These are phyloP conservation scores for Cheilosia grossa DNA, from an alignment of 2,888 invertebrate species.

Conservation along the genomic window DNA sequence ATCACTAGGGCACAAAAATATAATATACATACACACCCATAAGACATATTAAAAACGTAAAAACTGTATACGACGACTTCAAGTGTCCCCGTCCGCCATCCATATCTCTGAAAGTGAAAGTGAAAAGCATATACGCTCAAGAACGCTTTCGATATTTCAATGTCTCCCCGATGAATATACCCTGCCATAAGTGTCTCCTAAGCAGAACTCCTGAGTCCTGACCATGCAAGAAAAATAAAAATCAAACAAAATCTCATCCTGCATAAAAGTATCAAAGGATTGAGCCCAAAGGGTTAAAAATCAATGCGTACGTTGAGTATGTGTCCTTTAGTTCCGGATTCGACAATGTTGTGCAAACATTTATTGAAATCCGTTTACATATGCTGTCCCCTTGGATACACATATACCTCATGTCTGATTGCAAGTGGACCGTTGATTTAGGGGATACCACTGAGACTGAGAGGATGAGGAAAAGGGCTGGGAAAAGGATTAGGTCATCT, in stretches of 20 bases:
- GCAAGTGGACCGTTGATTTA: slow-evolving; percentile 46
- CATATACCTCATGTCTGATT: not conserved
- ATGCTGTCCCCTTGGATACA: slow-evolving; percentile 40
- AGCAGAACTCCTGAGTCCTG: slow-evolving; percentile 43
- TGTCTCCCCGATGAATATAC: slow-evolving; percentile 51
- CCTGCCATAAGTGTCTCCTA: slow-evolving; percentile 45
- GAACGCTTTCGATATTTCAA: slow-evolving; percentile 51
- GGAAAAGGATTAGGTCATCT: slow-evolving; percentile 71
- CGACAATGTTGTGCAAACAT: slow-evolving; percentile 70
- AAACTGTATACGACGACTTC: slow-evolving; percentile 11
- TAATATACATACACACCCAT: not conserved
- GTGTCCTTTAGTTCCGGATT: slow-evolving; percentile 49
- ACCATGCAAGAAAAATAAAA: slow-evolving; percentile 45
- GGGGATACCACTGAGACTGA: slow-evolving; percentile 33
- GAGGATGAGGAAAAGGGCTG: slow-evolving; percentile 42
- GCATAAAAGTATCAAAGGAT: slow-evolving; percentile 35
- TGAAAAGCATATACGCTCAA: slow-evolving; percentile 21
- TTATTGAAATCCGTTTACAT: slow-evolving; percentile 72
- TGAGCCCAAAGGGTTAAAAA: slow-evolving; percentile 64
- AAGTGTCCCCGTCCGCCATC: not conserved
- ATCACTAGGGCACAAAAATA: not conserved
- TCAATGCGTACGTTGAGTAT: slow-evolving; percentile 57
- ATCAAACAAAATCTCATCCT: slow-evolving; percentile 39
- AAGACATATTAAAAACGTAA: slow-evolving; percentile 43
- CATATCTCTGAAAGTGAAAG: not conserved